Conservation (phyloP, 1,140 invertebrate genomes). For the Thereuonema tuberculata region DNA sequence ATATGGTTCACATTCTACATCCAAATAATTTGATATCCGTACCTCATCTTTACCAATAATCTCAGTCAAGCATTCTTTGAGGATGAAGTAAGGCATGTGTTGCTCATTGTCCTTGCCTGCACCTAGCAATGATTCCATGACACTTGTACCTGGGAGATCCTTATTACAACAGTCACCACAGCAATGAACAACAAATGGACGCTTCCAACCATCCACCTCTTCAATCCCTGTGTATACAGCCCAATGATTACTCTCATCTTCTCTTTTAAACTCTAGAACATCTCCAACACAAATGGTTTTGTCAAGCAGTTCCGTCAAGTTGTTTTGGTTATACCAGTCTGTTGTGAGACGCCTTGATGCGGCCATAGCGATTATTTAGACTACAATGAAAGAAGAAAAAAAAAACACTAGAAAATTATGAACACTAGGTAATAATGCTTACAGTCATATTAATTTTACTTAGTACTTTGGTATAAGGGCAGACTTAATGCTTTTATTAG, state of each 20-base stretch:
- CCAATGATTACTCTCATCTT: background rate
- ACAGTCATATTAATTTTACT: too few species aligned
- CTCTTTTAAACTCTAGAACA: background rate
- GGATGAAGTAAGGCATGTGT: background rate
- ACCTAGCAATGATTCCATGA: background rate
- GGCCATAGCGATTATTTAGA: background rate
- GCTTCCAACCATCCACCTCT: background rate
- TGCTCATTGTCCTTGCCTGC: background rate
- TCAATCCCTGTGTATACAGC: background rate
- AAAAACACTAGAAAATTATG: too few species aligned
- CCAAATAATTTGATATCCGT: background rate
- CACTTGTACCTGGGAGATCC: background rate
- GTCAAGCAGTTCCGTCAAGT: background rate
- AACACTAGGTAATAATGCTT: too few species aligned
- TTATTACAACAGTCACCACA: background rate
- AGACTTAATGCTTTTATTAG: too few species aligned
- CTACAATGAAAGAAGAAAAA: too few species aligned
- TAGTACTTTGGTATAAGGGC: too few species aligned
- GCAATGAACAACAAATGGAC: background rate
- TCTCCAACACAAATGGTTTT: background rate
- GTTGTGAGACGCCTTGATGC: background rate
- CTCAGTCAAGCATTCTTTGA: background rate
- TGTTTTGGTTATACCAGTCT: background rate
- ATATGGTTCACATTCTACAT: background rate
- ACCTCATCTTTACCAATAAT: background rate